Percentiles rank a stretch among this genome's conserved stretches.
phyloP scores from a whole-genome alignment of 2,888 invertebrate genomes.

The Pseudoips prasinana region DNA sequence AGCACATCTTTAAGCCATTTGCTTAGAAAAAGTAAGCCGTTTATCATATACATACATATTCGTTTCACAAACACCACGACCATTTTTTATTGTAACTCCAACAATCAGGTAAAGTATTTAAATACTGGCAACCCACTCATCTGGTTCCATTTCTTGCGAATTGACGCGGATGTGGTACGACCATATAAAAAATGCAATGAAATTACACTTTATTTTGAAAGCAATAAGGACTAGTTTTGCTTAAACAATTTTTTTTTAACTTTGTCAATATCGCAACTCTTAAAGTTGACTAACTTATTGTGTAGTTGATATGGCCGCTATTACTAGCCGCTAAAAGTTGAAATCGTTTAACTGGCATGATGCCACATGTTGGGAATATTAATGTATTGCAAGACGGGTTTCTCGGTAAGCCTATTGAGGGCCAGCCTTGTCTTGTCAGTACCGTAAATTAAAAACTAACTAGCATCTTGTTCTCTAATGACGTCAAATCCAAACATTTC shows the following conservation, averaged over 20 bases:
- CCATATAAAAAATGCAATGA: constrained; percentile 1
- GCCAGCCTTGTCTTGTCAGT: background rate
- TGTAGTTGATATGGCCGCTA: background rate
- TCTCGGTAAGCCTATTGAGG: background rate
- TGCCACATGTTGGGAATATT: background rate
- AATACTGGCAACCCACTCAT: constrained; percentile 10
- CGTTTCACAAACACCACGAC: no score
- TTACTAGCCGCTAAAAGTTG: background rate
- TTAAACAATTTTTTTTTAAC: background rate
- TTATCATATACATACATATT: no score
- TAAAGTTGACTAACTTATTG: background rate
- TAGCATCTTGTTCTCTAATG: background rate
- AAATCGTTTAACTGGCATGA: background rate
- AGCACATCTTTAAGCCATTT: no score
- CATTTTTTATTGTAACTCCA: no score
- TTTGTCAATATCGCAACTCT: background rate
- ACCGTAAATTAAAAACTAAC: background rate
- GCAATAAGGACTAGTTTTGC: background rate
- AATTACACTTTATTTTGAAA: background rate
- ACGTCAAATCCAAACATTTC: background rate
- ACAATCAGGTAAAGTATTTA: no score
- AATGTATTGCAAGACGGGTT: background rate
- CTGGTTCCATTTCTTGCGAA: constrained; percentile 10
- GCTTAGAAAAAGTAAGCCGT: no score
- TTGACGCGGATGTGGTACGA: constrained; percentile 20